phyloP scores from a whole-genome alignment of 2,113 vertebrate genomes.

The Lynx canadensis region DNA sequence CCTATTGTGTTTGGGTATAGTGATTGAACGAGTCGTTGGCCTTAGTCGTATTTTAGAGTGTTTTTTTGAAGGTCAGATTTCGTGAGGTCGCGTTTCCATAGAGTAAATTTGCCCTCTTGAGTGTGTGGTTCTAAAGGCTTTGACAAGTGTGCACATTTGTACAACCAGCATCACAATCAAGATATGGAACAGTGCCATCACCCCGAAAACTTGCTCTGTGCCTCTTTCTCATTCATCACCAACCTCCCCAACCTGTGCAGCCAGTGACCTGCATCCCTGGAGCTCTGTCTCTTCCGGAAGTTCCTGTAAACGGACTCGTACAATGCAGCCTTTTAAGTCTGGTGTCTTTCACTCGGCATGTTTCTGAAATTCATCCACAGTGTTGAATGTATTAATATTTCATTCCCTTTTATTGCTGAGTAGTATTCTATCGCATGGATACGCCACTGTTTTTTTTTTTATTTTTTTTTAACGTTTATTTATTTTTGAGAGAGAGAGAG shows the following conservation, averaged over 20 bases:
- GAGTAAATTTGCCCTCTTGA: background rate
- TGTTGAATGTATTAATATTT: rapidly evolving
- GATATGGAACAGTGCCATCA: rapidly evolving
- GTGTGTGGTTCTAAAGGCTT: background rate
- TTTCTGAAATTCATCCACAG: background rate
- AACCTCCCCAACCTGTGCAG: too few species aligned
- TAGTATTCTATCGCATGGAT: background rate
- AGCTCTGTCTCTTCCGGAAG: background rate
- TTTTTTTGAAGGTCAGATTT: background rate
- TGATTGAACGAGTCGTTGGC: background rate
- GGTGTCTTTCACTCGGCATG: background rate
- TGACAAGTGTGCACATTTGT: rapidly evolving
- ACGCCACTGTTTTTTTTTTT: background rate
- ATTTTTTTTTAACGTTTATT: too few species aligned
- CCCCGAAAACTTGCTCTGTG: background rate
- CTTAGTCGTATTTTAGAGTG: background rate
- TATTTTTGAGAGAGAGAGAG: too few species aligned
- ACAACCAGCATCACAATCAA: background rate
- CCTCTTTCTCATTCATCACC: too few species aligned
- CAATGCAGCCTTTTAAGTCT: background rate
- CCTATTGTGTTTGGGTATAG: background rate
- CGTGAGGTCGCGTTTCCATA: background rate
- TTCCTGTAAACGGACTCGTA: background rate
- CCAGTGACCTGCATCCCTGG: background rate
- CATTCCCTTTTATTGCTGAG: background rate